These are phyloP conservation scores for Drosophila neotestacea DNA, from an alignment of 2,888 invertebrate species.

Conservation along the genomic window DNA sequence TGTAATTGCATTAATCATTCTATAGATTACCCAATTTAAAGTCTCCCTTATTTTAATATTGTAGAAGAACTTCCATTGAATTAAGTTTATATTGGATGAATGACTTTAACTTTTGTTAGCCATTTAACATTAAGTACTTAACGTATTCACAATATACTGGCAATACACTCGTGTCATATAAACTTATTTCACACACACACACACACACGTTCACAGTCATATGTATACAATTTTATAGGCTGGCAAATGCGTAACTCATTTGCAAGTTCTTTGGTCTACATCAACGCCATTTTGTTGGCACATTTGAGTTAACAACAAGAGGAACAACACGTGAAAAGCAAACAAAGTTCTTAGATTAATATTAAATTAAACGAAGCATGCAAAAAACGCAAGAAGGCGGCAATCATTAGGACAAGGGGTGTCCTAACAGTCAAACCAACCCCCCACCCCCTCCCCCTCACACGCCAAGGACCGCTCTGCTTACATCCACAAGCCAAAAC, in stretches of 20 bases:
- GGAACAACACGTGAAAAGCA: constrained; percentile 53
- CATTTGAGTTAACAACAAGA: constrained; percentile 47
- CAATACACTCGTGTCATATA: not conserved
- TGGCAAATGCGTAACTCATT: constrained; percentile 24
- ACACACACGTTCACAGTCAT: not conserved
- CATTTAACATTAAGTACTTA: constrained; percentile 3
- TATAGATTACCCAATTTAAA: too few relatives aligned
- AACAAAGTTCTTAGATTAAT: constrained; percentile 79
- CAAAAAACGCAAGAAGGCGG: constrained; percentile 78
- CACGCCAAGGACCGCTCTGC: too few relatives aligned
- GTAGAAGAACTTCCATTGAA: not conserved
- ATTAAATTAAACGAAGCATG: constrained; percentile 84
- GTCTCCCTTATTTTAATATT: too few relatives aligned
- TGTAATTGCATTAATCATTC: too few relatives aligned
- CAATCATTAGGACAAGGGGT: constrained; percentile 70
- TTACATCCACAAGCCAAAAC: constrained; percentile 13
- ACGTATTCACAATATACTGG: not conserved
- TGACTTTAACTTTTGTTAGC: not conserved
- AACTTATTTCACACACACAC: not conserved
- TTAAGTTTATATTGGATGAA: not conserved
- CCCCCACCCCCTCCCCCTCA: too few relatives aligned
- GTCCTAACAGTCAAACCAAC: constrained; percentile 11
- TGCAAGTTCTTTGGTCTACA: constrained; percentile 47
- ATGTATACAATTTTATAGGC: constrained; percentile 1
- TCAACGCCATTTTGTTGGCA: constrained; percentile 51